Evolutionary conservation across 1,140 invertebrate species (phyloP), one percentile per base, ranked within the genome.

Genomic region (Hyles euphorbiae): DNA sequence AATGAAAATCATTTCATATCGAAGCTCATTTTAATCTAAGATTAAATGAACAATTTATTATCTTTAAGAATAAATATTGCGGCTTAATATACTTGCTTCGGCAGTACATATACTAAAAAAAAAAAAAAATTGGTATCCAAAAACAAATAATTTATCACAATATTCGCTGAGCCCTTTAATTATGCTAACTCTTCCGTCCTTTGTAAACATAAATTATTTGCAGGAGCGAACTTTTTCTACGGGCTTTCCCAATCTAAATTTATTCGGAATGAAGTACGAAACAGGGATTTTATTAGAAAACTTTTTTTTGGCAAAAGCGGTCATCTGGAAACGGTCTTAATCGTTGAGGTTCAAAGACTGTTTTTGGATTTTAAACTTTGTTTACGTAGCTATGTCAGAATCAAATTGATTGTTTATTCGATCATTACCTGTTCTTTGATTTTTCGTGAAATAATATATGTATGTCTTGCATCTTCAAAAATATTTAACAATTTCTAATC

Each of bases 31-130:
- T 22, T 22, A 22, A 22, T 22, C 22, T 22, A 22, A 22, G 22
- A 22, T 22, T 22, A 22, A 22, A 22, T 22, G 22, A 22, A 22
- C 22, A 22, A 22, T 22, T 22, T 22, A 22, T 22, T 22, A 22
- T 22, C 22, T 22, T 22, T 22, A 22, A 22, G 22, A 22, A 22
- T 22, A 22, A 22, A 22, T 22, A 22, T 22, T 22, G 22, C 22
- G 22, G 22, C 22, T 22, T 22, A 22, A n/a, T n/a, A n/a, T 40
- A 92, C 92, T 93, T 91, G 91, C 92, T 93, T 93, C 91, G 92
- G 92, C 92, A 92, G 92, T 93, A 93, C 92, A 93, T 93, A 93
- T 93, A 93, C 92, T 93, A 93, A 93, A 92, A 93, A 11, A 48
- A 48, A 10, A 48, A 48, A 48, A 10, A 48, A 48, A 48, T n/a